These are phyloP conservation scores for Dicrurus megarhynchus DNA, from an alignment of 2,113 vertebrate species.

Conservation along the genomic window DNA sequence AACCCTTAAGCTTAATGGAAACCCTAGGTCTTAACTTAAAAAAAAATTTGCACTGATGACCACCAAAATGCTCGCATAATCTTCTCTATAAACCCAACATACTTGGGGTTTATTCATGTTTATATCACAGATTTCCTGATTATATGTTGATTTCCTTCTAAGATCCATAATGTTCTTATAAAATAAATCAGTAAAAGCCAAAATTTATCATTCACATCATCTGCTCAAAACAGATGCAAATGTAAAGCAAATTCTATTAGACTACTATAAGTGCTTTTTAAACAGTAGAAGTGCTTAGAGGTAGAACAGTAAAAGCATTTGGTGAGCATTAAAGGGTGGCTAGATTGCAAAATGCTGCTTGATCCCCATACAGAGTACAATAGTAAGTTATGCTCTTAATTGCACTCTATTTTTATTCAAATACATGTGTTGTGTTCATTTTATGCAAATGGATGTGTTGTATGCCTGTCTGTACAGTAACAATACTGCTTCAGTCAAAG, in stretches of 20 bases:
- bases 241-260: constrained; percentile 1
- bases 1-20: constrained; percentile 13
- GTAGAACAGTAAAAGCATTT: neutral
- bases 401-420: neutral
- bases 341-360: neutral
- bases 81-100: neutral
- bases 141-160: constrained; percentile 3
- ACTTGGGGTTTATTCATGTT: neutral
- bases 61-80: constrained; percentile 5
- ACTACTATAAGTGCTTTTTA: neutral
- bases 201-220: neutral
- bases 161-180: constrained; percentile 7
- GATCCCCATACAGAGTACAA: neutral
- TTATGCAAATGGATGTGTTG: neutral
- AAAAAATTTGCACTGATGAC: neutral
- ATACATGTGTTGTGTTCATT: neutral
- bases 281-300: neutral
- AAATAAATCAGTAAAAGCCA: constrained; percentile 28
- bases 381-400: neutral
- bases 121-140: constrained; percentile 25
- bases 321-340: neutral
- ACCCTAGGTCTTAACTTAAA: neutral
- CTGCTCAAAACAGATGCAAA: constrained; percentile 28
- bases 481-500: neutral
- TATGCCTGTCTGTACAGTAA: neutral